Evolutionary conservation across 2,888 invertebrate species (phyloP).

Genomic region (Protophormia terraenovae): DNA sequence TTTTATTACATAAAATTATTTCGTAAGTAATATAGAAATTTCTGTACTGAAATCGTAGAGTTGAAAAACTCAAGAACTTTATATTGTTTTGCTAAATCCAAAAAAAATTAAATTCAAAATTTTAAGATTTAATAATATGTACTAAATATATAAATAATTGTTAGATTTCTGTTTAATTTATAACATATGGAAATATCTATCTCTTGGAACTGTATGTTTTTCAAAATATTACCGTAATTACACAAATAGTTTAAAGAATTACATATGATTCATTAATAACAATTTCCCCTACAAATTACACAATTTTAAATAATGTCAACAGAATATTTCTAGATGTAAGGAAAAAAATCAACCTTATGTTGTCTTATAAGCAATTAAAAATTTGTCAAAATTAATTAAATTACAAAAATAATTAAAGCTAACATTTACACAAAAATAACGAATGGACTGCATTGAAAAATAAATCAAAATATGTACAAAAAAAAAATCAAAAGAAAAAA

Average conservation of each 20-base stretch:
- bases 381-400: slow-evolving; percentile 57
- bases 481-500: slow-evolving; percentile 4
- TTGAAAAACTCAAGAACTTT: too few relatives aligned
- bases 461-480: slow-evolving; percentile 26
- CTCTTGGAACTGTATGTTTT: too few relatives aligned
- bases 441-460: neutral
- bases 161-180: too few relatives aligned
- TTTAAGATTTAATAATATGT: too few relatives aligned
- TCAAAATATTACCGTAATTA: neutral
- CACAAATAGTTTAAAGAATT: neutral
- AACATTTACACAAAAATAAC: slow-evolving; percentile 19
- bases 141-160: too few relatives aligned
- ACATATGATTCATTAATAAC: slow-evolving; percentile 5
- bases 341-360: neutral
- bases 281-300: slow-evolving; percentile 35
- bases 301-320: slow-evolving; percentile 45
- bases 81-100: too few relatives aligned
- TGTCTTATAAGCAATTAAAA: slow-evolving; percentile 51
- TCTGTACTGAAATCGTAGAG: too few relatives aligned
- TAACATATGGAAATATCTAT: too few relatives aligned
- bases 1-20: too few relatives aligned
- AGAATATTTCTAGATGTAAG: slow-evolving; percentile 30
- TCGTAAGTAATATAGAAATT: too few relatives aligned
- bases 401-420: slow-evolving; percentile 40
- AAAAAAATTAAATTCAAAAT: too few relatives aligned